These are phyloP conservation scores for Lepidocyrtoides sp. DNA, from an alignment of 2,888 invertebrate species.

Conservation along the genomic window DNA sequence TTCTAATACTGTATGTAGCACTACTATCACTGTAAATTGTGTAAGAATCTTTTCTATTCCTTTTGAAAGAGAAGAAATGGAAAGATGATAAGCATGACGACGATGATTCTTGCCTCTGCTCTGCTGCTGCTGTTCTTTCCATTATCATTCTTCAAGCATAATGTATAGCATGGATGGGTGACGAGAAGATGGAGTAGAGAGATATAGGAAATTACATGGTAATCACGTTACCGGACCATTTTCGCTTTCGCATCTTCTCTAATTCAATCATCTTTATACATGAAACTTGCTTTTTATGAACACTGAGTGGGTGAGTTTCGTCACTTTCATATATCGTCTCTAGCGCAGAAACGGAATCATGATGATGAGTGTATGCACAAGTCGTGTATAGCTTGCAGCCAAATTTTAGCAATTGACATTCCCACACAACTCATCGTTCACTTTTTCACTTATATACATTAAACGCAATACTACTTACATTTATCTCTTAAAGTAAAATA, in stretches of 20 bases:
- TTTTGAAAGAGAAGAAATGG: background rate
- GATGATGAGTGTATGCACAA: background rate
- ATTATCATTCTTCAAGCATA: too few relatives aligned
- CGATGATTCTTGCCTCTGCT: too few relatives aligned
- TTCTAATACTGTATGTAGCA: too few relatives aligned
- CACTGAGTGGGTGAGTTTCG: background rate
- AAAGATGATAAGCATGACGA: background rate
- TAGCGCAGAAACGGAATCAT: background rate
- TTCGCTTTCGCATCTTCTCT: slow-evolving; percentile 84
- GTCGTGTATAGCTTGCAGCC: slow-evolving; percentile 27
- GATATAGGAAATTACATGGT: slow-evolving; percentile 85
- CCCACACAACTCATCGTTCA: background rate
- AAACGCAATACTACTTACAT: too few relatives aligned
- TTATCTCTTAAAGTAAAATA: background rate
- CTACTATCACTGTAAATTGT: background rate
- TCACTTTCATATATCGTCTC: background rate
- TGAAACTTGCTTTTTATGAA: slow-evolving; percentile 63
- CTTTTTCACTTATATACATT: too few relatives aligned
- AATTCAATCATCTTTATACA: slow-evolving; percentile 85
- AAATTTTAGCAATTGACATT: background rate
- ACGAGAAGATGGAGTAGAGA: slow-evolving; percentile 68
- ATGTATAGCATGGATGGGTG: slow-evolving; percentile 19
- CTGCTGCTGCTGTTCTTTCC: too few relatives aligned
- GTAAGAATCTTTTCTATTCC: background rate
- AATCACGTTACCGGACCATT: slow-evolving; percentile 85